phyloP scores from a whole-genome alignment of 2,113 vertebrate species.

The Sinosuthora webbiana region DNA sequence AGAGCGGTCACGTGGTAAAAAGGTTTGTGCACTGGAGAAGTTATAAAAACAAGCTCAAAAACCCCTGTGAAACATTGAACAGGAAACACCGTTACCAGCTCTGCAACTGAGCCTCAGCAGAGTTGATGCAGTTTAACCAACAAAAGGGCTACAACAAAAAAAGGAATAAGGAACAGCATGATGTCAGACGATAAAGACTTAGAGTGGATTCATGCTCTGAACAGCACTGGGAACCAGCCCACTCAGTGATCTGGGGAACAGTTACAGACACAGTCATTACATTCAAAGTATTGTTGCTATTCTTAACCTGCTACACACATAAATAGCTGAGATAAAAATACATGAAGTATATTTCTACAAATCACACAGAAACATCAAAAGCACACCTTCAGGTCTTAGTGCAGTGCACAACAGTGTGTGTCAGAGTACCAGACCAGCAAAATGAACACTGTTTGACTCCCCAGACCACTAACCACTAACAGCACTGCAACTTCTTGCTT shows the following conservation, averaged over 20 bases:
- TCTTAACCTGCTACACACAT: neutral
- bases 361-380: neutral
- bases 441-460: neutral
- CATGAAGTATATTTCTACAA: neutral
- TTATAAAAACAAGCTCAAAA: neutral
- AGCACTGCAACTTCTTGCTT: neutral
- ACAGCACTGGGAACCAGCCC: neutral
- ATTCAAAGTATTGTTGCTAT: neutral
- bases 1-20: neutral
- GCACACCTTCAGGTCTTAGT: neutral
- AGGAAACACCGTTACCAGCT: slow-evolving; percentile 3
- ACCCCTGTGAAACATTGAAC: neutral
- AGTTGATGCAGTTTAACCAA: neutral
- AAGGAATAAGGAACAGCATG: neutral
- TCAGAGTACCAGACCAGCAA: neutral
- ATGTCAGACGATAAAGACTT: neutral
- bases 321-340: neutral
- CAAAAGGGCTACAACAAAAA: neutral
- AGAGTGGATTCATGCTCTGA: accelerated
- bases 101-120: neutral
- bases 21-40: neutral
- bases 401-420: neutral
- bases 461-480: neutral
- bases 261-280: neutral
- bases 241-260: neutral